Base-by-base conservation (phyloP, 1,140 invertebrate genomes). In the Hestina assimilis region DNA sequence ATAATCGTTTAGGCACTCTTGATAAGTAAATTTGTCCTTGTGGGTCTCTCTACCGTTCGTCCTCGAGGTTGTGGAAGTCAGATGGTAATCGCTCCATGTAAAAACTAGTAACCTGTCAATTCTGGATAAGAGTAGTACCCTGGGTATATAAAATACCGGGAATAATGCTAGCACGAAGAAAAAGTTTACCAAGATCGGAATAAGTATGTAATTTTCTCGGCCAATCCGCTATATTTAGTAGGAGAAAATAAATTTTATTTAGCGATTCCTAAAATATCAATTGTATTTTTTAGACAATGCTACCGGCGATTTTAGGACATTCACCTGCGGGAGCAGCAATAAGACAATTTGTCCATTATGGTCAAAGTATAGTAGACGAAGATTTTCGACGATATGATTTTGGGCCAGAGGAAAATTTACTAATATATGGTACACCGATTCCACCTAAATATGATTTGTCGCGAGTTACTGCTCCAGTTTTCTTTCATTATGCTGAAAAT, bases 281-380 rank as follows among this genome's bases (percentile, higher is more conserved):
- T 15, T n/a, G n/a, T n/a, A n/a, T n/a, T n/a, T 40, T 51, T 84
- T 67, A 94, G 93, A 93, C 93, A 19, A 89, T 93, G 72, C 56
- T 96, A 0, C 93, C 95, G 0, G 91, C 94, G 0, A 94, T 96
- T 68, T 78, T 95, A 1, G 91, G 92, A 7, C 94, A 98, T 77
- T 92, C 92, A 2, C 97, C 97, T 2, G 95, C 95, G 0, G 96
- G 96, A 4, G 91, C 95, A 0, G 95, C 96, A 0, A 91, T 92
- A 0, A 92, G 92, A 70, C 96, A 96, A 67, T 72, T 97, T 6
- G 86, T 94, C 4, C 95, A 96, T 72, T 96, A 93, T 66, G 92
- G 90, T 0, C 95, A 96, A 85, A 89, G 92, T 6, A 90, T 94
- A 41, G 86, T 85, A 19, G 91, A 89, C 38, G 90, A 90, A 1